Evolutionary conservation across 1,140 invertebrate genomes (phyloP).

Genomic region (Ceratosolen solmsi): DNA sequence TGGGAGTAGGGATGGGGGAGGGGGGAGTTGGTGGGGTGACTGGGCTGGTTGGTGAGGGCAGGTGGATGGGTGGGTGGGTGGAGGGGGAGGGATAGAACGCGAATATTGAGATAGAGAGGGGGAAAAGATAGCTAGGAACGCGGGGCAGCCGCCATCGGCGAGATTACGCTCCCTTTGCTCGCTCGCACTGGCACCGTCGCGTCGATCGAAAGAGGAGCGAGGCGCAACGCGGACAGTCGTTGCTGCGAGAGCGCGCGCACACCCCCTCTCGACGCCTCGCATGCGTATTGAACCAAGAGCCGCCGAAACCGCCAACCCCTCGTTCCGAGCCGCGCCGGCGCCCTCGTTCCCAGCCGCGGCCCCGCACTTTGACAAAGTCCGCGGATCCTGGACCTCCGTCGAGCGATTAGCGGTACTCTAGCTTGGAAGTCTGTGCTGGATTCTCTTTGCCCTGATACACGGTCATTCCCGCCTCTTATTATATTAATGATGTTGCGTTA

Average conservation of each 20-base stretch:
- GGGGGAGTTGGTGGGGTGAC: no score
- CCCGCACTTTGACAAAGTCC: neutral
- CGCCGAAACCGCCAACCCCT: conserved; percentile 9
- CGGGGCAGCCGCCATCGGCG: conserved; percentile 58
- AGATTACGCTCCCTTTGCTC: conserved; percentile 60
- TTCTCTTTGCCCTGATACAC: neutral
- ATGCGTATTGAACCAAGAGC: conserved; percentile 67
- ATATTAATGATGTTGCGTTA: no score
- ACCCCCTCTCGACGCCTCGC: conserved; percentile 61
- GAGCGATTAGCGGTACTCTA: no score
- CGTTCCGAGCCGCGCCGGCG: neutral
- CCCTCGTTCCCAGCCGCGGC: neutral
- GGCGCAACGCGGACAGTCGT: conserved; percentile 43
- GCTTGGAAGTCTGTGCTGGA: no score
- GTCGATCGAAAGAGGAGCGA: conserved; percentile 70
- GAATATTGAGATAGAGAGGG: no score
- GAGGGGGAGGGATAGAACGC: conserved; percentile 18
- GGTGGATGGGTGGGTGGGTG: neutral
- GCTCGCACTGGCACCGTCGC: conserved; percentile 58
- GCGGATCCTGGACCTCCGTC: no score
- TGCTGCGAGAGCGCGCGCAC: conserved; percentile 62
- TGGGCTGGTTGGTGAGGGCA: neutral
- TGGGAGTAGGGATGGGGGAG: no score
- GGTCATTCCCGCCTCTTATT: neutral
- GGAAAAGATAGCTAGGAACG: conserved; percentile 54